Base-by-base conservation (phyloP, 2,888 invertebrate species). In the Sphaerophoria rueppellii region DNA sequence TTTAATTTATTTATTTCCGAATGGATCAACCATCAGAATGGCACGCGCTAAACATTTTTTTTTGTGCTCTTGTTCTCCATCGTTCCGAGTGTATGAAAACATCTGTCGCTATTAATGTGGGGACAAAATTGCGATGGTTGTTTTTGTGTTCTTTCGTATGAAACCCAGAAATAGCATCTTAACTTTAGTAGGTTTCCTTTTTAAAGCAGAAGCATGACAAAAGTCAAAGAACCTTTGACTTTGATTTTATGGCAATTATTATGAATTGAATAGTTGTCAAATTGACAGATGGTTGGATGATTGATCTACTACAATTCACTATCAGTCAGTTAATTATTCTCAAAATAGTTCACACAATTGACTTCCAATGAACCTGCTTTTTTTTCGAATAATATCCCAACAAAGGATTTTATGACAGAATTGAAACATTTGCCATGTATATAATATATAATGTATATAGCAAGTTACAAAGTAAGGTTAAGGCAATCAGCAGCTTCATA, bases 21-120 rank as follows among this genome's bases (percentile, higher is more conserved):
- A 83, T 72, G 75, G 75, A 72, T 80, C 75, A 83, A 52, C 67
- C 72, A 82, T 35, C 67, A 40, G 72, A 83, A 75, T 83, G 83
- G 83, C 83, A 83, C 83, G 83, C 83, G 83, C 69, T 80, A 16
- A 71, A 67, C 43, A 52, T 60, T 75, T 79, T 75, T 79, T 14
- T 60, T 24, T 43, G 50, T 37, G 54, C 9, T 24, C 24, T 24
- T 24, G 50, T 48, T 65, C 50, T 65, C 50, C 69, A 37, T 40
- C 72, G 32, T 61, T 55, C 67, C 40, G 46, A 74, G 12, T 43
- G 71, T 55, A 43, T 69, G 43, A 69, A 77, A 78, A 73, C 82
- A 82, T 82, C 78, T 82, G 82, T 78, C 61, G 72, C 35, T 32
- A 14, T 63, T 54, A 73, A 57, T 24, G 24, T 24, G 24, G 24